A percentile compares a stretch with the other conserved stretches of the same genome.
phyloP scores from a whole-genome alignment of 2,888 invertebrate genomes.

The Azorinus chamasolen region DNA sequence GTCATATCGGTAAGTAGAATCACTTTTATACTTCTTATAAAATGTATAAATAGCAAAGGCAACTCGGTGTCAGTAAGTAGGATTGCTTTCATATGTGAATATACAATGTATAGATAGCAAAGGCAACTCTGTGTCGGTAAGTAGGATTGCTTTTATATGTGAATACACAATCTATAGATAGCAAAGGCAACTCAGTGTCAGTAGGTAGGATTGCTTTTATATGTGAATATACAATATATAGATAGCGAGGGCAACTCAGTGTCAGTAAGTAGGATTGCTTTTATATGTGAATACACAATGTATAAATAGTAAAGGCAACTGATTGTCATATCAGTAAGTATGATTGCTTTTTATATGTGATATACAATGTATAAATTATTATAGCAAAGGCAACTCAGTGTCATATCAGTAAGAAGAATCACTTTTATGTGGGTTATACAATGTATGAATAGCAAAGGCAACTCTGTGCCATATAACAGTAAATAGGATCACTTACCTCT shows the following conservation, averaged over 20 bases:
- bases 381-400: constrained; percentile 64
- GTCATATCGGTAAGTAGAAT: no score
- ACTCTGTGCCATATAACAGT: no score
- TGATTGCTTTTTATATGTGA: no score
- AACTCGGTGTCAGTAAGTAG: no score
- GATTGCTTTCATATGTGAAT: no score
- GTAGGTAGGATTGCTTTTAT: constrained; percentile 11
- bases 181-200: constrained; percentile 53
- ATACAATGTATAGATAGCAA: constrained; percentile 76
- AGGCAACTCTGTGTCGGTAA: no score
- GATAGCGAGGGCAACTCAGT: constrained; percentile 74
- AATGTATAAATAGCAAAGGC: constrained; percentile 77
- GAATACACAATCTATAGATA: constrained; percentile 77
- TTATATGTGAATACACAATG: constrained; percentile 77
- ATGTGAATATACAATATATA: constrained; percentile 77
- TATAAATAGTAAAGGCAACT: constrained; percentile 74
- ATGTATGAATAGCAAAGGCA: constrained; percentile 77
- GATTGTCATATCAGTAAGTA: no score
- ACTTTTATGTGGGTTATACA: constrained; percentile 67
- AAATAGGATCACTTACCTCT: no score
- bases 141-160: no score
- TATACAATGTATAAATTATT: constrained; percentile 78
- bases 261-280: no score
- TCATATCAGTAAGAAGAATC: no score
- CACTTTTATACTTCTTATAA: constrained; percentile 74